These are phyloP conservation scores for Mesochorus sp. DNA, from an alignment of 2,888 invertebrate species.

Conservation along the genomic window DNA sequence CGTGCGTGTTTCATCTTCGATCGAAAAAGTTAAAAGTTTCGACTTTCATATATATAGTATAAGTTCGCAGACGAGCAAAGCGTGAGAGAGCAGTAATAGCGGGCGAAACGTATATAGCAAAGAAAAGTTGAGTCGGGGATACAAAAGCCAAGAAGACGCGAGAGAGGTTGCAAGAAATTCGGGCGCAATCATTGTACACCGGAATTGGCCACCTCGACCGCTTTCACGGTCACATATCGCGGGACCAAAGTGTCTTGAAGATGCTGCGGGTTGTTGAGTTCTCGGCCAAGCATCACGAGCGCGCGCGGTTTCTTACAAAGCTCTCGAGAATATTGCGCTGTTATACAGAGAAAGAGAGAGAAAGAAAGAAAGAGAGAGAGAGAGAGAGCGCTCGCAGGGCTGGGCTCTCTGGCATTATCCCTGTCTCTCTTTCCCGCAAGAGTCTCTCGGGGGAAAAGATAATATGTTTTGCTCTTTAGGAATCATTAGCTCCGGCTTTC, in stretches of 20 bases:
- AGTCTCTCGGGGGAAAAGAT: constrained; percentile 21
- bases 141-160: not conserved
- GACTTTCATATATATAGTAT: no score
- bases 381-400: no score
- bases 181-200: constrained; percentile 66
- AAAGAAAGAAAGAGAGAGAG: no score
- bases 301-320: constrained; percentile 69
- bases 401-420: constrained; percentile 6
- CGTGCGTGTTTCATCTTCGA: no score
- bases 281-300: not conserved
- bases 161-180: constrained; percentile 64
- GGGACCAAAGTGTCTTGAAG: constrained; percentile 15
- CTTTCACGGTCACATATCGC: constrained; percentile 70
- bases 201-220: constrained; percentile 52
- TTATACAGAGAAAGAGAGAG: no score
- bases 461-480: constrained; percentile 78
- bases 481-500: constrained; percentile 80
- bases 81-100: no score
- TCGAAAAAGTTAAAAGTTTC: no score
- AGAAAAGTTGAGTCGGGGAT: not conserved
- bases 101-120: no score
- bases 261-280: constrained; percentile 12
- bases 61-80: no score
- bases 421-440: not conserved
- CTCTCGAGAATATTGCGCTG: constrained; percentile 69